These are phyloP conservation scores for Tholera decimalis DNA, from an alignment of 2,888 invertebrate species.

Conservation along the genomic window DNA sequence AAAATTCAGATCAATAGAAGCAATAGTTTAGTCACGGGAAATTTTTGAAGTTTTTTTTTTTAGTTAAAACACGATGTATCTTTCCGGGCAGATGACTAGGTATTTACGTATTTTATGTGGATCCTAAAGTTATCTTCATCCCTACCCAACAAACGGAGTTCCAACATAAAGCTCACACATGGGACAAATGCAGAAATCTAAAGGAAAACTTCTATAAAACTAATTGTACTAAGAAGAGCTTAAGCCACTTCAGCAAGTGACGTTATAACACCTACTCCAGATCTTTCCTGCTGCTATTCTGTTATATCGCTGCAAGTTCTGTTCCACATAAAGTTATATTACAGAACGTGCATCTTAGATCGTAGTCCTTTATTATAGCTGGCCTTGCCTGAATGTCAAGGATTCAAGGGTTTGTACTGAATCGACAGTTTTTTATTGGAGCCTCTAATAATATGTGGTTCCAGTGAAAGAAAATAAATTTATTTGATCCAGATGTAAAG, in stretches of 20 bases:
- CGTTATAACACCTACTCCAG: constrained; percentile 29
- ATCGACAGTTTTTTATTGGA: constrained; percentile 27
- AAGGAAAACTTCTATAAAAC: background rate
- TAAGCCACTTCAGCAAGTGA: constrained; percentile 1
- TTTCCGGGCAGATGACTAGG: too few relatives aligned
- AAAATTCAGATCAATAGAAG: too few relatives aligned
- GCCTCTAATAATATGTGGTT: background rate
- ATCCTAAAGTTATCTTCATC: too few relatives aligned
- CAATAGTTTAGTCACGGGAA: too few relatives aligned
- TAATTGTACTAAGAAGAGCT: constrained; percentile 8
- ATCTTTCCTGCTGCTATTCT: constrained; percentile 47
- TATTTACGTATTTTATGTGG: too few relatives aligned
- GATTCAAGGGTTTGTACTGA: constrained; percentile 69
- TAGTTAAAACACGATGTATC: too few relatives aligned
- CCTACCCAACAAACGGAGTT: background rate
- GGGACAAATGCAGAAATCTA: background rate
- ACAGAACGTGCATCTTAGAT: constrained; percentile 68
- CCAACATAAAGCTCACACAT: background rate
- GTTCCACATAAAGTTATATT: constrained; percentile 70
- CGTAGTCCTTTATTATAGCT: constrained; percentile 74
- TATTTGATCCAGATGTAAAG: too few relatives aligned
- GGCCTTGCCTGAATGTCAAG: constrained; percentile 87
- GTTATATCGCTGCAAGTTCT: constrained; percentile 55
- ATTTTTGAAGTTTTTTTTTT: too few relatives aligned
- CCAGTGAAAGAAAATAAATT: too few relatives aligned